These are phyloP conservation scores for Charanyca ferruginea DNA, from an alignment of 2,888 invertebrate species.

Conservation along the genomic window DNA sequence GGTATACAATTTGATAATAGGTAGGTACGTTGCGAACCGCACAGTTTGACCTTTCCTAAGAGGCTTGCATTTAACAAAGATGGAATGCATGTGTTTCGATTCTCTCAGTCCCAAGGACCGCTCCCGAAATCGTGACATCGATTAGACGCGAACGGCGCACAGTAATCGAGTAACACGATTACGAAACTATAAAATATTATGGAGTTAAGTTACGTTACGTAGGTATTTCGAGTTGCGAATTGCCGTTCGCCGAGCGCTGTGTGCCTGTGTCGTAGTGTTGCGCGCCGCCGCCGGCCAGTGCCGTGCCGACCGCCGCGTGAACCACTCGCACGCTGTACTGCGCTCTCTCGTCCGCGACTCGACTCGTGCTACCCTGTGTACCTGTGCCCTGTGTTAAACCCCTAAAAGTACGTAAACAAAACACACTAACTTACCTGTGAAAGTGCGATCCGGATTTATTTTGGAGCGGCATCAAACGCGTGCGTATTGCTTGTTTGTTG, in stretches of 20 bases:
- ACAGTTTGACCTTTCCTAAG: conserved; percentile 69
- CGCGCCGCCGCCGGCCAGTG: conserved; percentile 71
- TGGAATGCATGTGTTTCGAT: conserved; percentile 70
- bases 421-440: conserved; percentile 75
- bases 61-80: conserved; percentile 63
- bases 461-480: conserved; percentile 76
- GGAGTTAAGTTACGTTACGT: conserved; percentile 88
- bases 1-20: conserved; percentile 33
- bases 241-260: conserved; percentile 75
- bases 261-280: conserved; percentile 61
- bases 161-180: conserved; percentile 87
- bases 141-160: conserved; percentile 83
- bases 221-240: conserved; percentile 84
- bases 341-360: conserved; percentile 65
- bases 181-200: conserved; percentile 90
- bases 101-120: conserved; percentile 72
- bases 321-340: conserved; percentile 57
- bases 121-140: conserved; percentile 88
- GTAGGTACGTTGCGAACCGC: conserved; percentile 36
- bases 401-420: conserved; percentile 85
- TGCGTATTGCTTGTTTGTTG: conserved; percentile 76
- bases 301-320: conserved; percentile 72
- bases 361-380: conserved; percentile 76
- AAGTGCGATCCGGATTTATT: conserved; percentile 81
- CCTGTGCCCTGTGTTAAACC: conserved; percentile 82